Base-by-base conservation (phyloP, 1,140 invertebrate species). In the Panagrolaimus sp. region DNA sequence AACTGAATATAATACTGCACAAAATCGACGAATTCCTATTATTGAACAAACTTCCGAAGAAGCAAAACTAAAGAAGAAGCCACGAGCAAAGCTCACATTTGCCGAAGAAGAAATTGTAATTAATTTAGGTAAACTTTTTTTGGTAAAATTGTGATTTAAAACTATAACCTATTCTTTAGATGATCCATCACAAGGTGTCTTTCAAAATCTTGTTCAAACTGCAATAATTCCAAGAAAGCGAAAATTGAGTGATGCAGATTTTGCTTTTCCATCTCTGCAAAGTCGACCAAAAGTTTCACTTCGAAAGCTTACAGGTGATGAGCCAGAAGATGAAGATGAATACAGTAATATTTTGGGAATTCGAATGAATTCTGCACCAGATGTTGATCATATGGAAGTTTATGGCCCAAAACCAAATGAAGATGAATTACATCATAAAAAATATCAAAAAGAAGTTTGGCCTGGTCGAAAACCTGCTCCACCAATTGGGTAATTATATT, bases 361-460 rank as follows among this genome's bases (percentile, higher is more conserved):
- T 24, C 52, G 52, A 58, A 58, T 58, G 52, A 58, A 58, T 58
- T 12, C 17, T 26, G 52, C 52, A 21, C 52, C 52, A 21, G 52
- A 58, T 58, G 21, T 58, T 28, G 52, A 58, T 28, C 12, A 58
- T 6, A 21, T 58, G 9, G 52, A 58, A 6, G 17, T 58, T 12
- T 38, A 38, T 38, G 32, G 32, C 32, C 32, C 32, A 4, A 38
- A 38, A 38, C 32, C 32, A 38, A 28, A 28, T 28, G 52, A 58
- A 21, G 52, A 58, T 5, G 52, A 58, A 58, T 28, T 26, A 21
- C 52, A 58, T 21, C 52, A 58, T 28, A 58, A 58, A 28, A 58
- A 58, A 58, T 58, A 58, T 28, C 21, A 26, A 28, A 58, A 58
- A 58, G 52, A 58, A 58, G 52, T 58, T 21, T 58, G 52, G 52